These are phyloP conservation scores for Propithecus coquereli DNA, from an alignment of 2,113 vertebrate genomes.

Conservation along the genomic window DNA sequence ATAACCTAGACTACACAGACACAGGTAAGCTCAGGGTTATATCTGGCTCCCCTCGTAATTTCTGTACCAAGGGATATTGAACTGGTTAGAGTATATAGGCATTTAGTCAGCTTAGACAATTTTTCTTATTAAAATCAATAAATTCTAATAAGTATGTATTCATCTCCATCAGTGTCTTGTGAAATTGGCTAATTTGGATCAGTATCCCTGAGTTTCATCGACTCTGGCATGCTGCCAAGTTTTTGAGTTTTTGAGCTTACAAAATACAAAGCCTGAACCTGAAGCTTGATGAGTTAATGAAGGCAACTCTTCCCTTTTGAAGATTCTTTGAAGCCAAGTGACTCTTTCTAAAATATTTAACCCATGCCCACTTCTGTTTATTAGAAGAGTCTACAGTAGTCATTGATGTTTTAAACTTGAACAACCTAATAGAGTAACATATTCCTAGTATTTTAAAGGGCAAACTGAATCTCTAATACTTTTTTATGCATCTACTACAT, in stretches of 20 bases:
- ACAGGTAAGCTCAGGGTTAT: neutral
- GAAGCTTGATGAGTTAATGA: neutral
- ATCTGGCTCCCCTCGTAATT: neutral
- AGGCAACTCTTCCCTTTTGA: neutral
- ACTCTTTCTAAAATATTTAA: constrained; percentile 7
- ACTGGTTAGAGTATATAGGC: neutral
- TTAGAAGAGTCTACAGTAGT: neutral
- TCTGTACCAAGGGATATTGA: neutral
- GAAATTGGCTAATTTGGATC: constrained; percentile 40
- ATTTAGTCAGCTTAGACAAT: neutral
- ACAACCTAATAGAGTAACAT: neutral
- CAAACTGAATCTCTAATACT: neutral
- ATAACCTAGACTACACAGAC: neutral
- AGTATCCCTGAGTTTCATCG: neutral
- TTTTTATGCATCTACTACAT: neutral
- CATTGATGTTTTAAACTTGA: neutral
- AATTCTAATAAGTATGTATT: neutral
- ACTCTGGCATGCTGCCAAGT: neutral
- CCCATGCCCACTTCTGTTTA: neutral
- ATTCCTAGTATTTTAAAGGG: neutral
- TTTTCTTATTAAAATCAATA: constrained; percentile 27
- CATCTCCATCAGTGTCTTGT: neutral
- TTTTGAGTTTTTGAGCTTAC: neutral
- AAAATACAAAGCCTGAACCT: constrained; percentile 11
- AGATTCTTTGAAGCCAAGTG: neutral